phyloP scores from a whole-genome alignment of 2,113 vertebrate species.

The Empidonax traillii region DNA sequence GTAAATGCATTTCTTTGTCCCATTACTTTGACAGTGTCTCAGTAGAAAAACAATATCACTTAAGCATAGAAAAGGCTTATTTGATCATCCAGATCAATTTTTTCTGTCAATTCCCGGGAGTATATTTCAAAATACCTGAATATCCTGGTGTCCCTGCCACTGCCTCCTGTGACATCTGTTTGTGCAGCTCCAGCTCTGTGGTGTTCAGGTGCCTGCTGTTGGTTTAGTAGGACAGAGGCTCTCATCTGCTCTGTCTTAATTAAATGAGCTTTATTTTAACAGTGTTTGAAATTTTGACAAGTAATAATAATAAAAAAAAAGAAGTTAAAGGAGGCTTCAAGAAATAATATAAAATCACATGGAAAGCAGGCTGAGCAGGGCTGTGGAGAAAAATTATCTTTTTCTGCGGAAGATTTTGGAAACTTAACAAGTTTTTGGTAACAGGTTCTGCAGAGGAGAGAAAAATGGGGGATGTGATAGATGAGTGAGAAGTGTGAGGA shows the following conservation, averaged over 20 bases:
- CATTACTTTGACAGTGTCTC: not conserved
- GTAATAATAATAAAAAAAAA: not conserved
- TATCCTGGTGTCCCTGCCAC: not conserved
- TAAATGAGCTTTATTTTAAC: not conserved
- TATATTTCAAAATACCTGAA: not conserved
- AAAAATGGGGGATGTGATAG: not conserved
- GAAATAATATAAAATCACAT: not conserved
- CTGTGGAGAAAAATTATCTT: not conserved
- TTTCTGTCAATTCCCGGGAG: not conserved
- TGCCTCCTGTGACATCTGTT: not conserved
- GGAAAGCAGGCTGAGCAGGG: not conserved
- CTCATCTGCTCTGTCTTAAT: not conserved
- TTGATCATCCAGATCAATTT: not conserved
- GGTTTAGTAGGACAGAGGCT: not conserved
- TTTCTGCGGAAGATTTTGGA: not conserved
- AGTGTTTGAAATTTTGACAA: not conserved
- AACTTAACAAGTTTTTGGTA: not conserved
- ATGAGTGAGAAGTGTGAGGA: not conserved
- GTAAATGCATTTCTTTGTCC: not conserved
- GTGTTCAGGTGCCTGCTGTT: not conserved
- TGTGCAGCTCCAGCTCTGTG: not conserved
- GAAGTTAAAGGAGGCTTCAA: not conserved
- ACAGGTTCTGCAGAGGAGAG: not conserved
- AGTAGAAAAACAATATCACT: not conserved
- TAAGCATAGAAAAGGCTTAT: not conserved